phyloP scores from a whole-genome alignment of 2,888 invertebrate species.

The Saturnia japonica region DNA sequence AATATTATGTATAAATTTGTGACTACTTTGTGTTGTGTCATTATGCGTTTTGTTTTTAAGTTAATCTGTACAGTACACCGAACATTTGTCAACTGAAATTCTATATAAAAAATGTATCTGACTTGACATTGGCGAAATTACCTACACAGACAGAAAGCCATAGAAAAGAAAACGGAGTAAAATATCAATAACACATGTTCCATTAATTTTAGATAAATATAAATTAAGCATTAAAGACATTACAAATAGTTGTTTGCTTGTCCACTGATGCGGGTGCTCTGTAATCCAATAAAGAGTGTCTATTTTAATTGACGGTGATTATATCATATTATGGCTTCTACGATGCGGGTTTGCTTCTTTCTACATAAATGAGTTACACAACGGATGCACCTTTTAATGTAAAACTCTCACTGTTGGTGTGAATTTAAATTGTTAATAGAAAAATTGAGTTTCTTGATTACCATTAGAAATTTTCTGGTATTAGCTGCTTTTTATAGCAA shows the following conservation, averaged over 20 bases:
- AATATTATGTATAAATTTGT: too few species aligned
- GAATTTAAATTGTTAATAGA: neutral
- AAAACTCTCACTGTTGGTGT: constrained; percentile 6
- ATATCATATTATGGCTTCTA: constrained; percentile 60
- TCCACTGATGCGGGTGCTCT: constrained; percentile 35
- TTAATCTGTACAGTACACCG: too few species aligned
- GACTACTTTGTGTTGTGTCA: too few species aligned
- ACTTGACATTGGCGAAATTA: too few species aligned
- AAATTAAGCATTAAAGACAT: constrained; percentile 1
- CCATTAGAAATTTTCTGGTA: neutral
- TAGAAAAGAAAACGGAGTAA: neutral
- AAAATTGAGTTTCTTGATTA: too few species aligned
- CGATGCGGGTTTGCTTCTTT: constrained; percentile 42
- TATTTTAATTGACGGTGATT: constrained; percentile 45
- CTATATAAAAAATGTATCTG: too few species aligned
- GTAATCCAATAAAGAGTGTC: constrained; percentile 68
- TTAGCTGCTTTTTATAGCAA: too few species aligned
- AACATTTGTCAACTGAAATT: too few species aligned
- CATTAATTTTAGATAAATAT: neutral
- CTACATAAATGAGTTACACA: constrained; percentile 1
- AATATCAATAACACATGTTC: neutral
- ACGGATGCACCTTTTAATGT: neutral
- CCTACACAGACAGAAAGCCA: too few species aligned
- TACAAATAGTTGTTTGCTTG: neutral
- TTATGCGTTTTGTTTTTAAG: too few species aligned